Evolutionary conservation across 2,888 invertebrate species (phyloP).

Genomic region (Drosophila lacicola): DNA sequence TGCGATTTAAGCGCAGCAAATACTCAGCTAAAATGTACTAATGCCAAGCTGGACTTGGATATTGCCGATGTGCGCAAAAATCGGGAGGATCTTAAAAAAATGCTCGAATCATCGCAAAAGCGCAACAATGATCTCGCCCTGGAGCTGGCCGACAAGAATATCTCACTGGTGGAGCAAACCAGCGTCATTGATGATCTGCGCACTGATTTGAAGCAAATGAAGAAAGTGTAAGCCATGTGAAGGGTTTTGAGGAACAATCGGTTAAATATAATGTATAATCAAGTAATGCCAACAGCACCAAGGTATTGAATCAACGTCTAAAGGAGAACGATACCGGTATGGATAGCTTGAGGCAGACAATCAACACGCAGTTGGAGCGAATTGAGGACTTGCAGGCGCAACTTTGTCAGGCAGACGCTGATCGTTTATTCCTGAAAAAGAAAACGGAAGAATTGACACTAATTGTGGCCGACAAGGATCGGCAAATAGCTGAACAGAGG

Average conservation of each 20-base stretch:
- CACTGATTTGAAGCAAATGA: conserved; percentile 9
- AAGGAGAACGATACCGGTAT: conserved; percentile 6
- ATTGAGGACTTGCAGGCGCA: conserved; percentile 7
- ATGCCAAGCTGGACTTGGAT: neutral
- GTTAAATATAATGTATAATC: neutral
- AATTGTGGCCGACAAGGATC: conserved; percentile 3
- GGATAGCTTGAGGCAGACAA: neutral
- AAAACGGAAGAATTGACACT: conserved; percentile 3
- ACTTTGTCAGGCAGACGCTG: conserved; percentile 7
- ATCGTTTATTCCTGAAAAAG: neutral
- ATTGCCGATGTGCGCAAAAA: neutral
- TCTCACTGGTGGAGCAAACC: neutral
- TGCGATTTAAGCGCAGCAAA: neutral
- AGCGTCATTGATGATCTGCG: neutral
- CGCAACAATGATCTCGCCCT: neutral
- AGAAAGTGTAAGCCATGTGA: conserved; percentile 30
- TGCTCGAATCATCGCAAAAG: conserved; percentile 12
- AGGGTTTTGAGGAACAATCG: neutral
- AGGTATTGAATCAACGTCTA: neutral
- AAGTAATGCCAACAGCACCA: neutral
- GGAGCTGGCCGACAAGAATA: conserved; percentile 22
- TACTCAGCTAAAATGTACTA: neutral
- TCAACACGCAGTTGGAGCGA: neutral
- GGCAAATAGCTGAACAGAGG: conserved; percentile 7
- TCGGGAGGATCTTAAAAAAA: conserved; percentile 8